phyloP scores from a whole-genome alignment of 2,888 invertebrate genomes.

The Deilephila elpenor region DNA sequence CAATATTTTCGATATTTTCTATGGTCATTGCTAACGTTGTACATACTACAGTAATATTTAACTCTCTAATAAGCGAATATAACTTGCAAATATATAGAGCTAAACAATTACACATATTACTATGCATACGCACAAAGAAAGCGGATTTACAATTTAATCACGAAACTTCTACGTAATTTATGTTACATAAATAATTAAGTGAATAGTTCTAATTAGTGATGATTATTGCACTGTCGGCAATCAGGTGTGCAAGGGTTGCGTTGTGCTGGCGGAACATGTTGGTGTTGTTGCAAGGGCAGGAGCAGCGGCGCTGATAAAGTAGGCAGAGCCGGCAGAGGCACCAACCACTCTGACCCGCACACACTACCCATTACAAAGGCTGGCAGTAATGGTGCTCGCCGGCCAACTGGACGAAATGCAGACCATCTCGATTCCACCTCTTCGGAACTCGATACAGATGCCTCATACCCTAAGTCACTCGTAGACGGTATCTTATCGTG shows the following conservation, averaged over 20 bases:
- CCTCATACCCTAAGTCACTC: slow-evolving; percentile 58
- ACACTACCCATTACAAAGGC: slow-evolving; percentile 81
- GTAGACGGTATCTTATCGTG: slow-evolving; percentile 64
- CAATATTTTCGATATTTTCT: too few relatives aligned
- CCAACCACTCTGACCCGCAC: slow-evolving; percentile 81
- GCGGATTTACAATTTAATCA: too few relatives aligned
- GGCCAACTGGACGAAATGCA: slow-evolving; percentile 79
- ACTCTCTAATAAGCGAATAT: too few relatives aligned
- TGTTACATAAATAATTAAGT: not conserved
- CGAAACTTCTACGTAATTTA: too few relatives aligned
- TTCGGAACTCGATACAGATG: slow-evolving; percentile 71
- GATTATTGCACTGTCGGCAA: slow-evolving; percentile 77
- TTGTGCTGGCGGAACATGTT: slow-evolving; percentile 59
- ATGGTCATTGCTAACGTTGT: too few relatives aligned
- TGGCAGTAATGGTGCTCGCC: slow-evolving; percentile 74
- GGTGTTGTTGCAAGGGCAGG: slow-evolving; percentile 76
- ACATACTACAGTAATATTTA: too few relatives aligned
- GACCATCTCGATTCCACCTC: slow-evolving; percentile 75
- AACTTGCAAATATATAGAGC: too few relatives aligned
- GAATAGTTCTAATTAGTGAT: slow-evolving; percentile 52
- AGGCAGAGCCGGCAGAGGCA: slow-evolving; percentile 75
- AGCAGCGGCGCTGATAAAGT: slow-evolving; percentile 70
- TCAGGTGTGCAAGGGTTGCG: slow-evolving; percentile 77
- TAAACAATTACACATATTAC: too few relatives aligned
- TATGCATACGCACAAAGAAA: too few relatives aligned